A percentile compares a stretch with the other conserved stretches of the same genome.
Evolutionary conservation across 2,888 invertebrate genomes (phyloP).

Genomic region (Lycophotia porphyrea): DNA sequence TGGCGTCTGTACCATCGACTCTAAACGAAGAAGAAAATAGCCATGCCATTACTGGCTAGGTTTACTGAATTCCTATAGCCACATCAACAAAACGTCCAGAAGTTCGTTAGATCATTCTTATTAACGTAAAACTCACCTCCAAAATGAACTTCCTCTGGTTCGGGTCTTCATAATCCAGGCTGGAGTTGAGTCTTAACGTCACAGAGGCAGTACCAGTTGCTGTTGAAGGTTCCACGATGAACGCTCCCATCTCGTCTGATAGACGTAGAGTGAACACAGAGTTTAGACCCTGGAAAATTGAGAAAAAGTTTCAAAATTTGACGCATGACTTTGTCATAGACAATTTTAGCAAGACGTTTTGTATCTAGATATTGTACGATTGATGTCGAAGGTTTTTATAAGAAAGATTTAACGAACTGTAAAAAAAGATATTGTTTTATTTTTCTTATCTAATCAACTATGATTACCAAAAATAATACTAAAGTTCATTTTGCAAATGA

Average conservation of each 20-base stretch:
- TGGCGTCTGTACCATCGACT: too few species aligned
- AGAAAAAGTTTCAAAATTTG: background rate
- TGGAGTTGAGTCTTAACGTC: conserved; percentile 94
- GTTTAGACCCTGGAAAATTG: conserved; percentile 92
- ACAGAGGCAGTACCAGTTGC: conserved; percentile 95
- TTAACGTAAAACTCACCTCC: conserved; percentile 90
- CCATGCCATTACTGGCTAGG: background rate
- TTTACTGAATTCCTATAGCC: background rate
- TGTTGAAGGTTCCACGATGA: conserved; percentile 95
- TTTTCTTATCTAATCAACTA: too few species aligned
- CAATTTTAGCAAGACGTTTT: background rate
- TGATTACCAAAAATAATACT: too few species aligned
- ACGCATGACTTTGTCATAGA: background rate
- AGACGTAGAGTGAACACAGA: conserved; percentile 95
- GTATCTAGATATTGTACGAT: background rate
- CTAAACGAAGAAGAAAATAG: background rate
- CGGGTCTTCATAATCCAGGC: conserved; percentile 96
- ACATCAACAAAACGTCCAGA: background rate
- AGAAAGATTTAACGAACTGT: background rate
- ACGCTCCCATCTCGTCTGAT: conserved; percentile 95
- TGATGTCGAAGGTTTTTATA: background rate
- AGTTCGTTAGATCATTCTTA: background rate
- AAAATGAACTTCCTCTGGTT: conserved; percentile 97
- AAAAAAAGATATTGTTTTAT: too few species aligned
- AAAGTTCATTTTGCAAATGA: too few species aligned